Conservation (phyloP, 2,797 vertebrate species). For the Catharus ustulatus region DNA sequence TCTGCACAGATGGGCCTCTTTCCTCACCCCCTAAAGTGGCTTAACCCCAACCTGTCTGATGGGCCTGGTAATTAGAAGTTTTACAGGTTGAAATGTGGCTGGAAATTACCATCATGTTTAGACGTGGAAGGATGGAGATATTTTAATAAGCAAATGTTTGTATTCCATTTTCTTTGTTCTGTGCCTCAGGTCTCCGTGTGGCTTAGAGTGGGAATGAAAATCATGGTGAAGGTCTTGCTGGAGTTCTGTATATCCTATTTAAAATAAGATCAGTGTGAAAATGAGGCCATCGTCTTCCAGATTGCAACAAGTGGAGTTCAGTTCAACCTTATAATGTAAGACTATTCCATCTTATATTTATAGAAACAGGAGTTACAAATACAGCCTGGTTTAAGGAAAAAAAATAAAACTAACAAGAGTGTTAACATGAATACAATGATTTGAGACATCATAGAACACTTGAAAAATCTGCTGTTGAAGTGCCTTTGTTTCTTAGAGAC, state of each 20-base stretch:
- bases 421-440: neutral
- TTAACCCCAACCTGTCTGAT: neutral
- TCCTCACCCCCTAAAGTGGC: neutral
- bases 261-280: slow-evolving; percentile 2
- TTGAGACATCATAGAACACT: neutral
- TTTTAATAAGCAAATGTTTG: neutral
- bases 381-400: neutral
- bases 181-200: neutral
- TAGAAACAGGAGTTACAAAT: neutral
- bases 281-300: neutral
- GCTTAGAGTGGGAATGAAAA: slow-evolving; percentile 7
- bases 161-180: neutral
- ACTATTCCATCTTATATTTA: neutral
- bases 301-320: neutral
- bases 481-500: neutral
- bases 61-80: neutral
- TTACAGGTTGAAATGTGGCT: neutral
- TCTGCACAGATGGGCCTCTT: neutral
- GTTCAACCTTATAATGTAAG: neutral
- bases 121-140: neutral
- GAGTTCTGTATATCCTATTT: slow-evolving; percentile 8
- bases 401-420: neutral
- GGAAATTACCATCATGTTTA: slow-evolving; percentile 1
- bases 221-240: neutral
- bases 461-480: neutral